Base-by-base conservation (phyloP, 2,797 vertebrate species). In the Merluccius polli region DNA sequence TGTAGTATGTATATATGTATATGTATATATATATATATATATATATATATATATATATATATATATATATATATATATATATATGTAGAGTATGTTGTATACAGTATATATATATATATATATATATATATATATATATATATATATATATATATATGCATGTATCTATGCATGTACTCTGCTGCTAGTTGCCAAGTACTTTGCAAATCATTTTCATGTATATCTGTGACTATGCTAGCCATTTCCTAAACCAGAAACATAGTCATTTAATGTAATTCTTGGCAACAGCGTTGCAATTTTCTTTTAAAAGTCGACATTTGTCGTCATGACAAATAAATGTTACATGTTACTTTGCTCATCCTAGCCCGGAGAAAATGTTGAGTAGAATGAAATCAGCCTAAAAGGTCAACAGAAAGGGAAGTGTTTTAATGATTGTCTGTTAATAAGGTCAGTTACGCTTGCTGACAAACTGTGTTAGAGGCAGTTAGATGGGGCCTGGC, bases 371-470 rank as follows among this genome's bases (percentile, higher is more conserved):
- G 48, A 52, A 48, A 48, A 18, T 36, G n/a, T 41, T 13, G 70
- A 29, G 32, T 59, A 74, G 72, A 86, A 82, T 84, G 74, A 76
- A 76, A 27, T 29, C 36, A 73, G 38, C 41, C 70, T 78, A 29
- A 41, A 78, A 81, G 77, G 77, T 79, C 76, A 73, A 65, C 48
- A 27, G 78, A 70, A 68, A 73, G 79, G 78, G 44, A 70, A 76
- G 31, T 73, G 41, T 68, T 82, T 77, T 79, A 82, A 79, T 76
- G 75, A 71, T 86, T 84, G 73, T 70, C 81, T 71, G 30, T 79
- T 83, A 81, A 87, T 84, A 81, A 85, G 86, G 84, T 90, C 81
- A 86, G 73, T 72, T 79, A 79, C 83, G 79, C 74, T 15, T 74
- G 65, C 59, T 81, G 81, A 81, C 83, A 80, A 31, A 77, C 78